These are phyloP conservation scores for Athalia rosae DNA, from an alignment of 2,888 invertebrate species.

Conservation along the genomic window DNA sequence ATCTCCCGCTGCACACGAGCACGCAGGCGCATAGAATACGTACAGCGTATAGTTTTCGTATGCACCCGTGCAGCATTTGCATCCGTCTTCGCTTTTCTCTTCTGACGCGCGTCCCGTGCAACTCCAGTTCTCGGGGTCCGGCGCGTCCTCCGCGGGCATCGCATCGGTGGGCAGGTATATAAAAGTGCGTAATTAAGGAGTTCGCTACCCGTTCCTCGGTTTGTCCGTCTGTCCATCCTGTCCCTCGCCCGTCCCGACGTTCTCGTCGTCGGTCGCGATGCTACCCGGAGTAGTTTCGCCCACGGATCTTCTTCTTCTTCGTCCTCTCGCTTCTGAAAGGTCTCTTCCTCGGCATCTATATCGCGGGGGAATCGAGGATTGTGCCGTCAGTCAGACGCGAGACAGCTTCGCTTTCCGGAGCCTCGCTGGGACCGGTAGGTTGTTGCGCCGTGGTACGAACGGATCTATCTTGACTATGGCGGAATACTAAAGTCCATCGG, in stretches of 20 bases:
- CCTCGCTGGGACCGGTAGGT: neutral
- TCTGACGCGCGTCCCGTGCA: conserved; percentile 48
- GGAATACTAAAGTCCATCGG: too few species aligned
- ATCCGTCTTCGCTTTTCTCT: conserved; percentile 45
- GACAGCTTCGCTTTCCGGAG: conserved; percentile 54
- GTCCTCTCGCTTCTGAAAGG: conserved; percentile 8
- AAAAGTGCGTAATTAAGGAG: conserved; percentile 71
- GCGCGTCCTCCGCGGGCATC: conserved; percentile 32
- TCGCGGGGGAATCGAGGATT: conserved; percentile 60
- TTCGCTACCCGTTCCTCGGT: conserved; percentile 38
- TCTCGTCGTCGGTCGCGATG: too few species aligned
- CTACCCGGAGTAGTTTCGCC: too few species aligned
- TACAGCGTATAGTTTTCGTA: too few species aligned
- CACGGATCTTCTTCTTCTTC: conserved; percentile 12
- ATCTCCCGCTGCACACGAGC: too few species aligned
- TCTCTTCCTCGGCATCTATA: neutral
- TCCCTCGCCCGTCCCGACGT: conserved; percentile 10
- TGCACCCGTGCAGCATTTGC: conserved; percentile 22
- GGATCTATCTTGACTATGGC: conserved; percentile 53
- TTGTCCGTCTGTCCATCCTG: neutral
- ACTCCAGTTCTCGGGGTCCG: conserved; percentile 42
- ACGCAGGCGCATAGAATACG: too few species aligned
- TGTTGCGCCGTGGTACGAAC: conserved; percentile 21
- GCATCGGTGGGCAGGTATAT: conserved; percentile 50
- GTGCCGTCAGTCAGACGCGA: conserved; percentile 68